Percentiles rank a stretch among this genome's conserved stretches.
phyloP scores from a whole-genome alignment of 2,113 vertebrate species.

The Corythaeola cristata region DNA sequence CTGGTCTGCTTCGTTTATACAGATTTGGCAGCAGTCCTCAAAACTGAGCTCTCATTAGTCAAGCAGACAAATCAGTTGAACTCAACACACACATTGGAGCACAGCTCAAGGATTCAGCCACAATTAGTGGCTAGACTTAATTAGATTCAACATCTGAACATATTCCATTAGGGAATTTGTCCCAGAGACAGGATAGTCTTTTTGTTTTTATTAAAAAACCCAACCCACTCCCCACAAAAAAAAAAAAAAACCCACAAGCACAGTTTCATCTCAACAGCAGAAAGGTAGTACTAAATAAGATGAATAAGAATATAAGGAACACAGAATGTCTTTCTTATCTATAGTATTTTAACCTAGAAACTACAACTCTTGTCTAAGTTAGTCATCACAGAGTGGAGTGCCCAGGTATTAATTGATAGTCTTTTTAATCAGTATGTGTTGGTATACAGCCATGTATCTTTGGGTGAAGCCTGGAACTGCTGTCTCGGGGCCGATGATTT shows the following conservation, averaged over 20 bases:
- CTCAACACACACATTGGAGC: not conserved
- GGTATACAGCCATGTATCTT: not conserved
- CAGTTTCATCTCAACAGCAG: not conserved
- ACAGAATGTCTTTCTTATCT: not conserved
- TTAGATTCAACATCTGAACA: not conserved
- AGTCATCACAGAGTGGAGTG: not conserved
- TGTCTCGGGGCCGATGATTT: not conserved
- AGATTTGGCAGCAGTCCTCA: not conserved
- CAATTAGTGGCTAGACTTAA: not conserved
- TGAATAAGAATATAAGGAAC: not conserved
- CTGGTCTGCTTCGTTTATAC: not conserved
- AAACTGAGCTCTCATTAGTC: not conserved
- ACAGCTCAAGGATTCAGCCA: not conserved
- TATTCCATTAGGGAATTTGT: not conserved
- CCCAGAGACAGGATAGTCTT: not conserved
- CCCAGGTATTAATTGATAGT: not conserved
- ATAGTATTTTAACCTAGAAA: not conserved
- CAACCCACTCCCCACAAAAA: too few species aligned
- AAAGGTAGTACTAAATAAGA: not conserved
- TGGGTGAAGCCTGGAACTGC: not conserved
- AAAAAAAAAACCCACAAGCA: not conserved
- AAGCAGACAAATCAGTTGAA: not conserved
- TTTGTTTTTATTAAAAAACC: not conserved
- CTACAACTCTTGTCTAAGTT: not conserved
- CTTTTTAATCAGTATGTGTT: not conserved